Evolutionary conservation across 2,888 invertebrate species (phyloP), one percentile per base, ranked within the genome.

Genomic region (Parapristionchus giblindavisi): DNA sequence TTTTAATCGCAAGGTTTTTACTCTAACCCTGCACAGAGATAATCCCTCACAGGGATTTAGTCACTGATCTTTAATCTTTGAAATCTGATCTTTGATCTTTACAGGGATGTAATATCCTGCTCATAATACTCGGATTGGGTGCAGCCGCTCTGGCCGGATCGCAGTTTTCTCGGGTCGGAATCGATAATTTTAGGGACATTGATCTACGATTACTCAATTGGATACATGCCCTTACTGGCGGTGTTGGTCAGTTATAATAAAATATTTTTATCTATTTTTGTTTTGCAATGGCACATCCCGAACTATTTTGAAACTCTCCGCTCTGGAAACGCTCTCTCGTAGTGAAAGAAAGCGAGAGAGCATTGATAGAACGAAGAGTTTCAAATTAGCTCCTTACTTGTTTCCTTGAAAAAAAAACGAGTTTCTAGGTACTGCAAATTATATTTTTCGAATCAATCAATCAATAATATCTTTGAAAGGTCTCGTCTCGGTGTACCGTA

Each of bases 131-230:
- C 48, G 87, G 87, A 40, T 77, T 87, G 56, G 77, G 80, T 27
- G 79, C 86, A 21, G 79, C 84, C 2, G 87, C 83, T n/a, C 77
- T 87, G 24, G 84, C 84, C 34, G 84, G 84, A 3, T 82, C 81
- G 66, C 87, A 87, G 77, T 87, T 87, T 78, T 83, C 86, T 24
- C 76, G 78, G 48, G 83, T 87, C 58, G 84, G 83, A 14, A 63
- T 87, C 17, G 85, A 87, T 74, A 86, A 85, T 77, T 87, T 85
- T 73, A 77, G 85, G 6, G 84, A 85, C 72, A 87, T 88, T 65
- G 87, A 87, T 73, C 77, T 87, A 40, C 80, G 87, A 74, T 76
- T 87, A 48, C 78, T 87, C 34, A 84, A 84, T 75, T 85, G 81
- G 75, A 80, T 87, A 27, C 86, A 87, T 66, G 77, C 81, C 6